A percentile compares a stretch with the other conserved stretches of the same genome.
These are phyloP conservation scores for Branchellion lobata DNA, from an alignment of 2,888 invertebrate species.

Conservation along the genomic window DNA sequence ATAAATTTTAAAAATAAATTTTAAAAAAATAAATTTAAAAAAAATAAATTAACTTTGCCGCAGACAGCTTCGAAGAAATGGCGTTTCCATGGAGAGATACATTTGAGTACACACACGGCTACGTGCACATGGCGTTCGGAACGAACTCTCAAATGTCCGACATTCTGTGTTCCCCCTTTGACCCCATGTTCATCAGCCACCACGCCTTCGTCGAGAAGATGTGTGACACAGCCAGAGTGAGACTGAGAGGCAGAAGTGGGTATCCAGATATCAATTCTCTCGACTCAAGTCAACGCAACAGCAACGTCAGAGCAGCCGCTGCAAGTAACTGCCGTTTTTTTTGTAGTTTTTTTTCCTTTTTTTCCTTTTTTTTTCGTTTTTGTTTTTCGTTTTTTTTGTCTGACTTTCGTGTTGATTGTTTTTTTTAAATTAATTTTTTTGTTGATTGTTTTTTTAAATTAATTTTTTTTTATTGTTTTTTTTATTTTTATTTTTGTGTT, in stretches of 20 bases:
- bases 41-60: too few relatives aligned
- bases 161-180: slow-evolving; percentile 32
- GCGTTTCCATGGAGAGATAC: slow-evolving; percentile 16
- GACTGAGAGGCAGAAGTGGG: neutral
- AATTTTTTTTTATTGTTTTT: neutral
- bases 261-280: neutral
- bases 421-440: too few relatives aligned
- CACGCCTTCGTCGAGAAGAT: slow-evolving; percentile 35
- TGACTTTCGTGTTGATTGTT: too few relatives aligned
- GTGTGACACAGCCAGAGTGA: neutral
- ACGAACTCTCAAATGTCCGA: slow-evolving; percentile 19
- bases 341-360: neutral
- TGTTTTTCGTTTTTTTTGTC: neutral
- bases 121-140: slow-evolving; percentile 28
- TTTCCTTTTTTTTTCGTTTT: neutral
- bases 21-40: too few relatives aligned
- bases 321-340: neutral
- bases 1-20: too few relatives aligned
- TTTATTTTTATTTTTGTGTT: neutral
- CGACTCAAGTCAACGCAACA: neutral
- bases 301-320: neutral
- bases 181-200: slow-evolving; percentile 31
- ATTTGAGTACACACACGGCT: slow-evolving; percentile 31
- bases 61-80: slow-evolving; percentile 20
- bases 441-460: neutral